A percentile compares a stretch with the other conserved stretches of the same genome.
Conservation (phyloP, 2,888 invertebrate species). For the Drosophila sordidapex region DNA sequence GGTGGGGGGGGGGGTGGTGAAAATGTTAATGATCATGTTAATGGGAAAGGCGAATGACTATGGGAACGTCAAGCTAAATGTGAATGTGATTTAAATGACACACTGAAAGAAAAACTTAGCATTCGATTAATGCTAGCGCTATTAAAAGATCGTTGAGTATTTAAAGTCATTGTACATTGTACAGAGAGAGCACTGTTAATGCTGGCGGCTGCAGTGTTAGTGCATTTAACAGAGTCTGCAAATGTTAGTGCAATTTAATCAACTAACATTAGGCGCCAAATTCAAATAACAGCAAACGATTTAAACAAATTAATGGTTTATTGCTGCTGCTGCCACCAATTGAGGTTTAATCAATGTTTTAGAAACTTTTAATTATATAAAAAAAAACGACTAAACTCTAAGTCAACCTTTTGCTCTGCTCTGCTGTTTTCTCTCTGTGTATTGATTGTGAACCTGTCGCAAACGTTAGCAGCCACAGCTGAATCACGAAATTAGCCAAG, state of each 20-base stretch:
- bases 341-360: not conserved
- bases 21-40: constrained; percentile 58
- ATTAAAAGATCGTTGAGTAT: not conserved
- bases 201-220: not conserved
- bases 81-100: not conserved
- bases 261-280: not conserved
- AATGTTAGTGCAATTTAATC: not conserved
- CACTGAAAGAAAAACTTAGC: not conserved
- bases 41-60: constrained; percentile 51
- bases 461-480: constrained; percentile 3
- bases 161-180: not conserved
- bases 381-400: not conserved
- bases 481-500: constrained; percentile 51
- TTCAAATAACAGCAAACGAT: not conserved
- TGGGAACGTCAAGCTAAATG: constrained; percentile 21
- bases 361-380: not conserved
- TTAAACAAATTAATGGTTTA: not conserved
- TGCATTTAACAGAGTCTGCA: not conserved
- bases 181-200: not conserved
- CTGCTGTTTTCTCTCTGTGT: not conserved
- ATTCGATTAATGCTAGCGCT: not conserved
- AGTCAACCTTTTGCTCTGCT: not conserved
- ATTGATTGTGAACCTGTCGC: constrained; percentile 56
- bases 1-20: not conserved
- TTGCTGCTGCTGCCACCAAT: not conserved